phyloP scores from a whole-genome alignment of 2,113 vertebrate species.

The Dolichallabes microphthalmus region DNA sequence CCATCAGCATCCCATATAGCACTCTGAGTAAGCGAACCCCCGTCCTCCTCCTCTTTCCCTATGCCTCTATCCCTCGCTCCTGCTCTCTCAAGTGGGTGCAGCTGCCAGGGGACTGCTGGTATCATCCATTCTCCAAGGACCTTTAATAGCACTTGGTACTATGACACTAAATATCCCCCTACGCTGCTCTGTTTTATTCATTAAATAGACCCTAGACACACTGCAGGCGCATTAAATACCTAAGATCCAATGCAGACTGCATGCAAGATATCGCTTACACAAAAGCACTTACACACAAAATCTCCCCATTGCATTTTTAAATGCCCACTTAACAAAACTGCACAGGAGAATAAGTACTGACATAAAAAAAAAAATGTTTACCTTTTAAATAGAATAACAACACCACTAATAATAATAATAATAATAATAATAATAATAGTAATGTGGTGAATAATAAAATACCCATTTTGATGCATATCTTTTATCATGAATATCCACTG shows the following conservation, averaged over 20 bases:
- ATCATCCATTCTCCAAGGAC: conserved; percentile 52
- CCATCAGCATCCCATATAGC: conserved; percentile 33
- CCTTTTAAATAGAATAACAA: conserved; percentile 12
- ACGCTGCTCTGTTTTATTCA: conserved; percentile 46
- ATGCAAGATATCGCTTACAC: conserved; percentile 32
- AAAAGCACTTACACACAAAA: conserved; percentile 38
- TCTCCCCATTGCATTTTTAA: conserved; percentile 24
- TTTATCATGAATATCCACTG: not conserved
- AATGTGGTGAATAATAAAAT: not conserved
- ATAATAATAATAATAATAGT: conserved; percentile 23
- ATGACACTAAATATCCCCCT: conserved; percentile 53
- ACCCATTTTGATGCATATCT: not conserved
- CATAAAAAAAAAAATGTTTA: conserved; percentile 13
- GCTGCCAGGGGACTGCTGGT: conserved; percentile 48
- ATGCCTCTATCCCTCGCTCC: conserved; percentile 47
- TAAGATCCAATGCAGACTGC: conserved; percentile 38
- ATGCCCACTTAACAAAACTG: conserved; percentile 47
- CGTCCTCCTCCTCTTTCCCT: conserved; percentile 18
- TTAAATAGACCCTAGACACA: conserved; percentile 50
- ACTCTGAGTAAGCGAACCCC: conserved; percentile 67
- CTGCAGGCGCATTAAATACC: conserved; percentile 42
- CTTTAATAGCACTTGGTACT: conserved; percentile 57
- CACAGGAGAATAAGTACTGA: conserved; percentile 12
- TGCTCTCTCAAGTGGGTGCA: conserved; percentile 47
- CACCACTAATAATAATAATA: not conserved